These are phyloP conservation scores for Parelbella ahira DNA, from an alignment of 2,888 invertebrate genomes.

Conservation along the genomic window DNA sequence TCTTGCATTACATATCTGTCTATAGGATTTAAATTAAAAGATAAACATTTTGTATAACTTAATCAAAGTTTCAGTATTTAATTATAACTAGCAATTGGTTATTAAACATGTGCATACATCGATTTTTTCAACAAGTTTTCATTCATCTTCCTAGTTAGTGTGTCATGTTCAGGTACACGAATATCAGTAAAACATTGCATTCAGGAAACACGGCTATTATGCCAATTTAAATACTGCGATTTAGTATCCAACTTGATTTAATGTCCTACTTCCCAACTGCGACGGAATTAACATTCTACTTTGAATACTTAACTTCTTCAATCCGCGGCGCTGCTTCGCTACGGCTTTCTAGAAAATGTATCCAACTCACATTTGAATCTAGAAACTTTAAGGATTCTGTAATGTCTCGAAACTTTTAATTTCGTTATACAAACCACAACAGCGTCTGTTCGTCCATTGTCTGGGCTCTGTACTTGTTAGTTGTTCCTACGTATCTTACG, in stretches of 20 bases:
- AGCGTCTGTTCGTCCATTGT: constrained; percentile 19
- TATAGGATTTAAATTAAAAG: too few species aligned
- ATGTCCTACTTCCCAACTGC: constrained; percentile 10
- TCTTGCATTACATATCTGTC: too few species aligned
- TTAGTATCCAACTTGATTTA: constrained; percentile 15
- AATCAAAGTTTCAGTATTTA: too few species aligned
- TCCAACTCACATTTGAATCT: constrained; percentile 23
- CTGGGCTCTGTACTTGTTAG: constrained; percentile 10
- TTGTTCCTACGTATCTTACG: constrained; percentile 12
- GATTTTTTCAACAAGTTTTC: too few species aligned
- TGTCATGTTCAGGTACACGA: too few species aligned
- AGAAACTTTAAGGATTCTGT: constrained; percentile 23
- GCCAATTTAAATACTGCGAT: constrained; percentile 6
- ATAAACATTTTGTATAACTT: too few species aligned
- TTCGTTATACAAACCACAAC: constrained; percentile 23
- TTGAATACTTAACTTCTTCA: constrained; percentile 22
- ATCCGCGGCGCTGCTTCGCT: constrained; percentile 11
- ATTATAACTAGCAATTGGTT: too few species aligned
- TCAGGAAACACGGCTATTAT: constrained; percentile 1
- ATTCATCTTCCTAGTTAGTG: too few species aligned
- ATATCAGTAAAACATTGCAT: too few species aligned
- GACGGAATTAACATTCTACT: constrained; percentile 21
- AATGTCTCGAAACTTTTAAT: constrained; percentile 25
- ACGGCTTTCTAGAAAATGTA: constrained; percentile 17
- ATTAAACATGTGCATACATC: too few species aligned